Evolutionary conservation across 2,797 vertebrate genomes (phyloP).

Genomic region (Xyrichtys novacula): DNA sequence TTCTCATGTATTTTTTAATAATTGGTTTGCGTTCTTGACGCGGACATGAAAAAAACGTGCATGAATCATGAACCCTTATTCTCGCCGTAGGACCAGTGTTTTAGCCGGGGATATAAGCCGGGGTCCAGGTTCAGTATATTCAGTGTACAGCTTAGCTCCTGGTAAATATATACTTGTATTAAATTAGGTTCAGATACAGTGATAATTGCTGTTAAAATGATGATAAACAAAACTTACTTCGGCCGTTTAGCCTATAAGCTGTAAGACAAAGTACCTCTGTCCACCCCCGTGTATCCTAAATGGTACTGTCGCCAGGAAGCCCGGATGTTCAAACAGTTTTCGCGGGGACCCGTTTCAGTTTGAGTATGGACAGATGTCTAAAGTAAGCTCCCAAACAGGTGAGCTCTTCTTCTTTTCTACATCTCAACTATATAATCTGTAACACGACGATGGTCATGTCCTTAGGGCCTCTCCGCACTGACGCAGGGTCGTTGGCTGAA

Average conservation of each 20-base stretch:
- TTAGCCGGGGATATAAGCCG: fast-evolving
- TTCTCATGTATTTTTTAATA: too few species aligned
- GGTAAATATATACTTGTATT: fast-evolving
- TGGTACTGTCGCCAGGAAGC: too few species aligned
- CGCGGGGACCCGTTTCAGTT: conserved; percentile 43
- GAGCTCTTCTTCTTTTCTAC: too few species aligned
- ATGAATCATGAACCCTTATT: neutral
- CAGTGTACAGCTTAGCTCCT: neutral
- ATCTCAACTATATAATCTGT: too few species aligned
- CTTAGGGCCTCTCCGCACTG: too few species aligned
- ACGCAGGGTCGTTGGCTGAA: too few species aligned
- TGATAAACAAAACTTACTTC: neutral
- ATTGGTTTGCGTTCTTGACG: neutral
- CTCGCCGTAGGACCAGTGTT: conserved; percentile 33
- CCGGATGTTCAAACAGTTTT: conserved; percentile 42
- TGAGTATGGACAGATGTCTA: too few species aligned
- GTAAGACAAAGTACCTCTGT: fast-evolving
- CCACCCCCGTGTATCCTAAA: neutral
- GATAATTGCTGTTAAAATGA: fast-evolving
- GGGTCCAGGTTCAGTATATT: neutral
- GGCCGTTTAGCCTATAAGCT: neutral
- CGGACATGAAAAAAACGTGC: neutral
- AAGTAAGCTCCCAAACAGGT: conserved; percentile 32
- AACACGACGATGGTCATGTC: too few species aligned
- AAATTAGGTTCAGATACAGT: fast-evolving